These are phyloP conservation scores for Tachystola acroxantha DNA, from an alignment of 2,888 invertebrate species.

Conservation along the genomic window DNA sequence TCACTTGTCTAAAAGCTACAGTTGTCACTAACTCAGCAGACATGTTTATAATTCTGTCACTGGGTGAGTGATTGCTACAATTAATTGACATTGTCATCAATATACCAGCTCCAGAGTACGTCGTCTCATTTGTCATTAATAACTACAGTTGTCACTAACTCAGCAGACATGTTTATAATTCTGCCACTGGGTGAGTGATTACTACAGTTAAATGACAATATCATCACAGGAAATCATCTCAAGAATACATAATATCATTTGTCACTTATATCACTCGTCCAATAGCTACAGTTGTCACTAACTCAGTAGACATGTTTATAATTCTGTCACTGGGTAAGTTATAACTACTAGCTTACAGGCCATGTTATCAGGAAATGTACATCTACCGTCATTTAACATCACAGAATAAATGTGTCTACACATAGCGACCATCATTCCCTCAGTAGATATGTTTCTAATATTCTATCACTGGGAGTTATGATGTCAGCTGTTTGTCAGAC, in stretches of 20 bases:
- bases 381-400: not conserved
- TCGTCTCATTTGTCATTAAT: too few relatives aligned
- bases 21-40: constrained; percentile 18
- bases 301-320: not conserved
- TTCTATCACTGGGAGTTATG: constrained; percentile 13
- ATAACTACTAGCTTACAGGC: constrained; percentile 4
- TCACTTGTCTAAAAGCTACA: not conserved
- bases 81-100: too few relatives aligned
- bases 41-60: constrained; percentile 23
- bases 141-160: constrained; percentile 16
- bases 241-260: not conserved
- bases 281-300: not conserved
- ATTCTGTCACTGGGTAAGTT: not conserved
- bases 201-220: too few relatives aligned
- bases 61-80: too few relatives aligned
- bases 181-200: constrained; percentile 17
- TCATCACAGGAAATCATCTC: too few relatives aligned
- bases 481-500: not conserved
- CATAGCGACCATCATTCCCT: constrained; percentile 10
- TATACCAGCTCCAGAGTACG: too few relatives aligned
- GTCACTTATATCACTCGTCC: not conserved
- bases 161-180: constrained; percentile 17
- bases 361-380: not conserved
- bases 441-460: constrained; percentile 16
- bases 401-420: constrained; percentile 6